These are phyloP conservation scores for Tenrec ecaudatus DNA, from an alignment of 2,113 vertebrate genomes.

Conservation along the genomic window DNA sequence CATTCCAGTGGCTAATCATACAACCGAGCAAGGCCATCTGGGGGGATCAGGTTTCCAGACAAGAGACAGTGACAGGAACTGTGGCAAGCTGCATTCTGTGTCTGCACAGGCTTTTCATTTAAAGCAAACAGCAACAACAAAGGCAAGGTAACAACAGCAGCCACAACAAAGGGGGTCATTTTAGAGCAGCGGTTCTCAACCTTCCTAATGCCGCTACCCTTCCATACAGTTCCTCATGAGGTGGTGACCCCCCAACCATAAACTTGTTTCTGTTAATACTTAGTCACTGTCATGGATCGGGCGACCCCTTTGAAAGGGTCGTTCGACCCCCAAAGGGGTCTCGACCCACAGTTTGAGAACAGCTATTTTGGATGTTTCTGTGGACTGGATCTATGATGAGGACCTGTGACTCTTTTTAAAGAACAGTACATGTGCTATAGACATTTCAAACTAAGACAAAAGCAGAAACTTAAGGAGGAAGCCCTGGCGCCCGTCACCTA, in stretches of 20 bases:
- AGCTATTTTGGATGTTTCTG: background rate
- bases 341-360: no score
- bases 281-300: no score
- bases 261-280: no score
- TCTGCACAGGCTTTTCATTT: background rate
- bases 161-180: no score
- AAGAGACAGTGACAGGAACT: background rate
- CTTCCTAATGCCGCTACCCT: no score
- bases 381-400: background rate
- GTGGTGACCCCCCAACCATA: no score
- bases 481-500: background rate
- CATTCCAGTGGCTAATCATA: no score
- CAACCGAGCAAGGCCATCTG: background rate
- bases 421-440: background rate
- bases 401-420: background rate
- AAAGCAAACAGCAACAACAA: background rate
- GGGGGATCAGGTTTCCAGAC: background rate
- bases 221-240: no score
- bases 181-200: no score
- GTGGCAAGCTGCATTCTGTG: background rate
- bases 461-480: background rate
- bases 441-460: slow-evolving; percentile 47
- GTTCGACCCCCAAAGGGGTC: no score
- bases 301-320: no score
- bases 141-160: no score